A percentile compares a stretch with the other conserved stretches of the same genome.
These are phyloP conservation scores for Maniola hyperantus DNA, from an alignment of 2,888 invertebrate species.

Conservation along the genomic window DNA sequence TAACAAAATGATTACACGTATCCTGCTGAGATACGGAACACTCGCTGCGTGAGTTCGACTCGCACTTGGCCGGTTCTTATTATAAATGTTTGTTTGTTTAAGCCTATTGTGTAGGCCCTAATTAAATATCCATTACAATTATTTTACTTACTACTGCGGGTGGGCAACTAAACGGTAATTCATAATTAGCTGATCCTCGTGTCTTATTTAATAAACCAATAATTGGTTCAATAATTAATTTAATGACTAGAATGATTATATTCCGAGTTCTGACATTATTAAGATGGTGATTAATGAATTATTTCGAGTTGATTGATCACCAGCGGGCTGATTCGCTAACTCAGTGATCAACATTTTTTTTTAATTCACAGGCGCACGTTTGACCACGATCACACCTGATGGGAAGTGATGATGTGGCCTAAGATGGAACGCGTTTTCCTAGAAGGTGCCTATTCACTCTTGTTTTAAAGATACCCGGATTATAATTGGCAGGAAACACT, in stretches of 20 bases:
- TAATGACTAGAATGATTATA: not conserved
- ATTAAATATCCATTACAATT: slow-evolving; percentile 16
- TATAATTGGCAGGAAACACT: too few relatives aligned
- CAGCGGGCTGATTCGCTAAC: too few relatives aligned
- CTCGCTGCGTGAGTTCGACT: too few relatives aligned
- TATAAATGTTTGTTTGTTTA: slow-evolving; percentile 12
- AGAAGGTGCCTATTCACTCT: too few relatives aligned
- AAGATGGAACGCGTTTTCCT: too few relatives aligned
- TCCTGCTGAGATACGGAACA: too few relatives aligned
- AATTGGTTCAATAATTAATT: slow-evolving; percentile 15
- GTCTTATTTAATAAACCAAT: slow-evolving; percentile 15
- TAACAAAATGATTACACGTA: too few relatives aligned
- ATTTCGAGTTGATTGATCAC: not conserved
- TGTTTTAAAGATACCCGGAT: too few relatives aligned
- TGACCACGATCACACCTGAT: too few relatives aligned
- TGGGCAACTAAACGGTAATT: not conserved
- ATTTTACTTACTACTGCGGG: not conserved
- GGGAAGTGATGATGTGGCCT: too few relatives aligned
- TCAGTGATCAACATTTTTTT: not conserved
- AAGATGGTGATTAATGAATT: not conserved
- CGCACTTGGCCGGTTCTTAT: too few relatives aligned
- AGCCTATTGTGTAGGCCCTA: not conserved
- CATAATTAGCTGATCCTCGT: slow-evolving; percentile 2
- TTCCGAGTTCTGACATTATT: not conserved
- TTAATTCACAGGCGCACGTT: too few relatives aligned